Evolutionary conservation across 2,113 vertebrate species (phyloP), one percentile per base, ranked within the genome.

Genomic region (Tachycineta bicolor): DNA sequence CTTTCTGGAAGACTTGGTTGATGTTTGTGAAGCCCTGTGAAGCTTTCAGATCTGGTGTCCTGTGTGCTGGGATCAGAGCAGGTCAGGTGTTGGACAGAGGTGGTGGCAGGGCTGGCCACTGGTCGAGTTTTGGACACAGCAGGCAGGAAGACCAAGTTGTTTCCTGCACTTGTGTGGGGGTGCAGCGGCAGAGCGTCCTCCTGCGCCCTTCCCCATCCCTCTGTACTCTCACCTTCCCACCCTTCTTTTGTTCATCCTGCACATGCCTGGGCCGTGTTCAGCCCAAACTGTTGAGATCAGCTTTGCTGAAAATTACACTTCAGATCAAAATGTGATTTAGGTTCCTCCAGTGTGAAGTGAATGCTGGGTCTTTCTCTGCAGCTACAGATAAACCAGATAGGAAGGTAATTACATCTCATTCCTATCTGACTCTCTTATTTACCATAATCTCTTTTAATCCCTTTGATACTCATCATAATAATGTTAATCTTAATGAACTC

Each of bases 381-480:
- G 93, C 73, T 96, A 95, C 87, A 96, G 80, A 94, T 96, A 92
- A 95, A 78, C 52, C 81, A 89, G 95, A 93, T 88, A 93, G 58
- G 78, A 81, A 85, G 75, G 77, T 94, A 78, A 90, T 79, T 96
- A 89, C 89, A 87, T 89, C 83, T 93, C 94, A 70, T 89, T 93
- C 92, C 90, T 97, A 95, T 95, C 95, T 95, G 76, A 95, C 96
- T 86, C 75, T 95, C 91, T 95, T 97, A 96, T 96, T 97, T 97
- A 90, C 95, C 88, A 91, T 96, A 96, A 97, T 97, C 94, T 95
- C 93, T 94, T 97, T 97, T 97, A 97, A 98, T 97, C 97, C 97
- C 81, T 98, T 95, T 95, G 95, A 96, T 96, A 97, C 96, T 98
- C 96, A 97, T 98, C 97, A 97, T 98, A 97, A 97, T 98, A 96